These are phyloP conservation scores for Cliona cf. orientalis DNA, from an alignment of 37 sponge, comb jelly and placozoan genomes.

Conservation along the genomic window DNA sequence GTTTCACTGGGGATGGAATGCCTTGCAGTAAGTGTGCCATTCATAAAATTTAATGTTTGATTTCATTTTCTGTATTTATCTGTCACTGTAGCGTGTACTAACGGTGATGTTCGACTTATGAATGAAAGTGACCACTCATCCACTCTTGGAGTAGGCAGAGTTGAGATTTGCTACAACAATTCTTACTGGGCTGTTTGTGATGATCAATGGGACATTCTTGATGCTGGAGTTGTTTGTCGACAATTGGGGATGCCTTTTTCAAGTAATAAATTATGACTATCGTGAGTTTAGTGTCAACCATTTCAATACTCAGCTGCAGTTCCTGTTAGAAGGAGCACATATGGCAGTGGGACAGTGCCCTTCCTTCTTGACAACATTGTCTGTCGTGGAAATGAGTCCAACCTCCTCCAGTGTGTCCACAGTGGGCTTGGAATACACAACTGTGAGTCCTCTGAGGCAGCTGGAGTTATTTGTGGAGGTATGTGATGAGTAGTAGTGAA, in stretches of 20 bases:
- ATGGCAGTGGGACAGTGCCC: no score
- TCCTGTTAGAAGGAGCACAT: no score
- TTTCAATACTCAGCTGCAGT: no score
- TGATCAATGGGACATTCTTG: conserved; percentile 30
- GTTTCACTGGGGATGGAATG: no score
- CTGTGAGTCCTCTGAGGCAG: background rate
- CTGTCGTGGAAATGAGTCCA: background rate
- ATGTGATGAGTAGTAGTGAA: background rate
- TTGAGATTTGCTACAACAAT: conserved; percentile 36
- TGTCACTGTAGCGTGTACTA: background rate
- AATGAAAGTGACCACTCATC: conserved; percentile 4
- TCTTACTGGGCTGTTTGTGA: conserved; percentile 36
- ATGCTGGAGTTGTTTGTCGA: conserved; percentile 37
- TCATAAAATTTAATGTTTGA: no score
- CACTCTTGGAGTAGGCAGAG: background rate
- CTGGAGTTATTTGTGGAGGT: conserved; percentile 31
- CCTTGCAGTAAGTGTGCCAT: no score
- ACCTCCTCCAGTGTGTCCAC: background rate
- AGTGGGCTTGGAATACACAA: conserved; percentile 1
- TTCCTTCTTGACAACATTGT: background rate
- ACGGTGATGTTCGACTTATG: conserved; percentile 13
- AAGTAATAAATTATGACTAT: no score
- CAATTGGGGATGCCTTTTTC: conserved; percentile 13
- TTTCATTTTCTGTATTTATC: no score
- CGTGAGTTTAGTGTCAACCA: no score